These are phyloP conservation scores for Lamprologus ornatipinnis DNA, from an alignment of 2,113 vertebrate genomes.

Conservation along the genomic window DNA sequence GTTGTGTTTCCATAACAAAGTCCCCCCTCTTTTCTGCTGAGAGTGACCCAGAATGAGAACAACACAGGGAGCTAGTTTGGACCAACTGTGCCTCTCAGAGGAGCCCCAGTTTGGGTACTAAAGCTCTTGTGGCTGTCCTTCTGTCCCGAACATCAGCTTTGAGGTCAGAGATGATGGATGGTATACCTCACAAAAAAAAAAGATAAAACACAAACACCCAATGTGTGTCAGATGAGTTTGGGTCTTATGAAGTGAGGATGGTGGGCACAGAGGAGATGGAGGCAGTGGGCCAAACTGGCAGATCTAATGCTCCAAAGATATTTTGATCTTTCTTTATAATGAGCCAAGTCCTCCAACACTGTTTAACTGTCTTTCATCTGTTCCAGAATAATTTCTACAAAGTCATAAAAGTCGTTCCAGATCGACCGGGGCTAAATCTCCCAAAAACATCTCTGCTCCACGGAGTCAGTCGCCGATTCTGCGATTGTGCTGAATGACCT, in stretches of 20 bases:
- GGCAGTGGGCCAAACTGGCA: background rate
- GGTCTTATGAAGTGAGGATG: background rate
- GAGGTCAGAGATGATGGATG: slow-evolving; percentile 45
- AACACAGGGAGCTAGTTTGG: background rate
- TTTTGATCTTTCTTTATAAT: background rate
- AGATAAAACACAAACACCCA: background rate
- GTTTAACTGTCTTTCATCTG: background rate
- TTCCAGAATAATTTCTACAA: background rate
- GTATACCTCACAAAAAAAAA: background rate
- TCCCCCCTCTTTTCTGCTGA: background rate
- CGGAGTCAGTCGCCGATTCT: background rate
- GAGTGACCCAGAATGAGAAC: slow-evolving; percentile 47
- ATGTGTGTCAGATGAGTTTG: slow-evolving; percentile 40
- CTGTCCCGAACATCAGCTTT: slow-evolving; percentile 45
- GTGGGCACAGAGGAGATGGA: background rate
- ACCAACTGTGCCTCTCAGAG: background rate
- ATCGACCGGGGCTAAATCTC: background rate
- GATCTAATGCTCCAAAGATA: background rate
- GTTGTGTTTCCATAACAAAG: background rate
- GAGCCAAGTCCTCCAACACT: background rate
- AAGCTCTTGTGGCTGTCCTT: background rate
- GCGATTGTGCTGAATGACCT: background rate
- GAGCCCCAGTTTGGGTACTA: background rate
- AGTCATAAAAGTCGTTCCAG: background rate
- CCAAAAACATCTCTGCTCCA: background rate